These are phyloP conservation scores for Nudaria mundana DNA, from an alignment of 2,888 invertebrate genomes.

Conservation along the genomic window DNA sequence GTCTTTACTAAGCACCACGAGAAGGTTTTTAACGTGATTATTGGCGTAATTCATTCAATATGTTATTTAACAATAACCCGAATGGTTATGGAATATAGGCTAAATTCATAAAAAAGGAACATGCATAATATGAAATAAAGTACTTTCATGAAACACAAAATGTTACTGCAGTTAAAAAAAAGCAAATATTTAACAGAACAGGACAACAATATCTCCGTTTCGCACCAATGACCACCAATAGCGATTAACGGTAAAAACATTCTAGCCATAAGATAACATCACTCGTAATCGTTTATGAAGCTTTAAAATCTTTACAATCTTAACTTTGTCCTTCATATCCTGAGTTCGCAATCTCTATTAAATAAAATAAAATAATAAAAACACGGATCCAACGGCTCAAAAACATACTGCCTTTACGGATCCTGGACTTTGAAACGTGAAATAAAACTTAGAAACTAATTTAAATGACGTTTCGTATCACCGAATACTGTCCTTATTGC, in stretches of 20 bases:
- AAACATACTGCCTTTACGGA: conserved; percentile 30
- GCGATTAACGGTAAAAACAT: conserved; percentile 49
- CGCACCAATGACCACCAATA: conserved; percentile 40
- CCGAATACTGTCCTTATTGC: conserved; percentile 11
- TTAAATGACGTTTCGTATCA: conserved; percentile 20
- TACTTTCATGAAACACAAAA: conserved; percentile 26
- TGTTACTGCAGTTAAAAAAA: conserved; percentile 21
- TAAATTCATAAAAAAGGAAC: too few species aligned
- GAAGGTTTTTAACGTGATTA: too few species aligned
- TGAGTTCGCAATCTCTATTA: conserved; percentile 57
- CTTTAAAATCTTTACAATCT: conserved; percentile 40
- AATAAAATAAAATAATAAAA: conserved; percentile 16
- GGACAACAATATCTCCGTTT: conserved; percentile 47
- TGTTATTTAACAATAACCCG: too few species aligned
- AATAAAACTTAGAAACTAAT: conserved; percentile 28
- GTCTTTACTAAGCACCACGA: too few species aligned
- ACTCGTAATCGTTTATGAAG: conserved; percentile 53
- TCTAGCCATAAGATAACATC: conserved; percentile 44
- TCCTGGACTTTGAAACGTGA: conserved; percentile 13
- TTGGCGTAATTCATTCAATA: too few species aligned
- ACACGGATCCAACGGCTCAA: conserved; percentile 27
- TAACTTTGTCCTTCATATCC: conserved; percentile 35
- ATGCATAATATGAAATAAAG: too few species aligned
- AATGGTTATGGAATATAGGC: too few species aligned
- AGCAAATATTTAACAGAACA: conserved; percentile 52